Conservation (phyloP, 30 jellyfish, hydroid and myxozoan genomes). For the Euphysa ruthae region DNA sequence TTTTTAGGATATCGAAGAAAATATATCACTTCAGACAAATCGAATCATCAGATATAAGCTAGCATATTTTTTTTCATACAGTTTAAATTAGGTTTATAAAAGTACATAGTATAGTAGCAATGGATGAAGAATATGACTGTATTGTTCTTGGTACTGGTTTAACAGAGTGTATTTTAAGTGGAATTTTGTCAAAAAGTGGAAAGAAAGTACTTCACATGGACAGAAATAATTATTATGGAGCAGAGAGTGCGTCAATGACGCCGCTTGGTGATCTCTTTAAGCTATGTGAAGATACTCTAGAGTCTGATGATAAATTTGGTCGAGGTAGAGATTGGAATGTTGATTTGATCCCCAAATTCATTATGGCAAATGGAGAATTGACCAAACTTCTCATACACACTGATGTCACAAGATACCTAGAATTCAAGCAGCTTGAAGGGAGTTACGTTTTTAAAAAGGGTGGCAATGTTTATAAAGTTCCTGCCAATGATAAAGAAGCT, state of each 20-base stretch:
- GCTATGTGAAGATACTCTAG: constrained; percentile 47
- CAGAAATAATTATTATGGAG: constrained; percentile 96
- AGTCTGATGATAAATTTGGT: constrained; percentile 77
- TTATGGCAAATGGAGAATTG: constrained; percentile 96
- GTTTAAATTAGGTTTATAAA: too few relatives aligned
- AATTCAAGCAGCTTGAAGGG: constrained; percentile 93
- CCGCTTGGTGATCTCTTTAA: constrained; percentile 83
- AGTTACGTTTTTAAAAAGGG: constrained; percentile 82
- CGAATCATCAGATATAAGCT: too few relatives aligned
- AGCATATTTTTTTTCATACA: too few relatives aligned
- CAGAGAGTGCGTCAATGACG: constrained; percentile 91
- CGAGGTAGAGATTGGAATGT: constrained; percentile 97
- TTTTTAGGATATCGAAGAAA: too few relatives aligned
- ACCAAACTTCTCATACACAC: constrained; percentile 73
- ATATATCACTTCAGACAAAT: too few relatives aligned
- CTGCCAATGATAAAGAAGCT: constrained; percentile 95
- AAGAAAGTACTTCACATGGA: constrained; percentile 97
- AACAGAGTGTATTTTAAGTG: constrained; percentile 95
- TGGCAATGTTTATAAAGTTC: constrained; percentile 88
- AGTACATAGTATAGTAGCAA: too few relatives aligned
- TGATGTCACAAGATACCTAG: constrained; percentile 92
- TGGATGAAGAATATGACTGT: constrained; percentile 97
- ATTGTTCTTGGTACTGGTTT: constrained; percentile 97
- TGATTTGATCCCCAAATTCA: constrained; percentile 86
- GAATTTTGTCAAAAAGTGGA: constrained; percentile 91